Conservation (phyloP, 30 jellyfish, hydroid and myxozoan species). For the Aurelia coerulea region DNA sequence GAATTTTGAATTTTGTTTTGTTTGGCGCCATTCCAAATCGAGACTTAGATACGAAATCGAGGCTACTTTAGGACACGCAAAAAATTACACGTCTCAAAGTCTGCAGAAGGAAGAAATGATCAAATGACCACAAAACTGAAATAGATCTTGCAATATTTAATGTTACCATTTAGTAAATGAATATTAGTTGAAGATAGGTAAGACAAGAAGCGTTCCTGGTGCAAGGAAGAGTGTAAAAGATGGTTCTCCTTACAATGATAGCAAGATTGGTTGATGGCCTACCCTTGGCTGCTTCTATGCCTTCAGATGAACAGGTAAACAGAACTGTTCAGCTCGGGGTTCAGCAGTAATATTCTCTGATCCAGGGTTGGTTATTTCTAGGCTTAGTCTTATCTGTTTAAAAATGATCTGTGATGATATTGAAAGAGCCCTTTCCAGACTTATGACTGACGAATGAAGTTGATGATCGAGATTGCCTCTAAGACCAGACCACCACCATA, state of each 20-base stretch:
- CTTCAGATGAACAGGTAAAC: conserved; percentile 96
- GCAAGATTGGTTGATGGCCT: conserved; percentile 97
- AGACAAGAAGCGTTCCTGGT: not conserved
- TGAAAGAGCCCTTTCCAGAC: no score
- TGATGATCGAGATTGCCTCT: no score
- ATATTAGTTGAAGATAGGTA: not conserved
- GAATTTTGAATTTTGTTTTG: no score
- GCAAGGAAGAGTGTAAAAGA: conserved; percentile 8
- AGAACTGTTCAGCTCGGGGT: not conserved
- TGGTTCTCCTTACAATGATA: conserved; percentile 95
- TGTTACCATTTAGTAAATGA: not conserved
- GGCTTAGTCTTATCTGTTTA: no score
- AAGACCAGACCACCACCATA: no score
- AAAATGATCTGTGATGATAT: no score
- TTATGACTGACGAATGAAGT: no score
- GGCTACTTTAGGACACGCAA: conserved; percentile 47
- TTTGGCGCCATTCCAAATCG: conserved; percentile 50
- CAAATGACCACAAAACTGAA: not conserved
- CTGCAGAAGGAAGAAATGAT: not conserved
- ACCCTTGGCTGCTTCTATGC: conserved; percentile 96
- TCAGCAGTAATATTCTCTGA: not conserved
- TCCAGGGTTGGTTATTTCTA: not conserved
- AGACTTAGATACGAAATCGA: not conserved
- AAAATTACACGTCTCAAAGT: conserved; percentile 40
- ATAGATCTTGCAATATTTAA: not conserved